Percentiles rank a stretch among this genome's conserved stretches.
Evolutionary conservation across 1,140 invertebrate species (phyloP).

Genomic region (Magallana gigas): DNA sequence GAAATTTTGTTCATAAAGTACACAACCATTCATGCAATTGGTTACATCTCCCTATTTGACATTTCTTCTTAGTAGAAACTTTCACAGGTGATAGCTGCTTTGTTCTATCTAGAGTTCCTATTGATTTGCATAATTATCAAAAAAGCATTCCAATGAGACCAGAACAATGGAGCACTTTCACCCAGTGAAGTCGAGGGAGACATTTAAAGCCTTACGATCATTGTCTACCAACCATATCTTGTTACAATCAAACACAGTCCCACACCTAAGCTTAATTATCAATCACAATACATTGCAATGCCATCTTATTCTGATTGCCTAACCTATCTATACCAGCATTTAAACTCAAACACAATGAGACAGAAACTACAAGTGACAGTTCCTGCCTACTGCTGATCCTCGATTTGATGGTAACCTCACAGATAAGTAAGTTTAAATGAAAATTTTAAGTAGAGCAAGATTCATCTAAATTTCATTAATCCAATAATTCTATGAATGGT

Average conservation of each 20-base stretch:
- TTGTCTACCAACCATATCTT: background rate
- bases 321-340: too few species aligned
- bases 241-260: background rate
- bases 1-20: background rate
- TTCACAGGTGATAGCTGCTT: constrained; percentile 16
- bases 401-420: too few species aligned
- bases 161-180: constrained; percentile 24
- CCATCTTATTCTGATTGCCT: too few species aligned
- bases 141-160: background rate
- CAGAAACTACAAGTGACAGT: too few species aligned
- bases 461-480: background rate
- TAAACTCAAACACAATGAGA: too few species aligned
- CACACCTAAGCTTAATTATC: constrained; percentile 5
- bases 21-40: background rate
- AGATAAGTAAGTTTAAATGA: constrained; percentile 11
- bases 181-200: background rate
- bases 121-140: constrained; percentile 28
- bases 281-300: background rate
- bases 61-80: background rate
- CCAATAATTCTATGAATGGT: too few species aligned
- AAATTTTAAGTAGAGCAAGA: background rate
- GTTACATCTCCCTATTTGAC: background rate
- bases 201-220: background rate
- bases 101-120: constrained; percentile 6
- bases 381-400: too few species aligned